Evolutionary conservation across 2,888 invertebrate species (phyloP), one percentile per base, ranked within the genome.

Genomic region (Apotomis turbidana): DNA sequence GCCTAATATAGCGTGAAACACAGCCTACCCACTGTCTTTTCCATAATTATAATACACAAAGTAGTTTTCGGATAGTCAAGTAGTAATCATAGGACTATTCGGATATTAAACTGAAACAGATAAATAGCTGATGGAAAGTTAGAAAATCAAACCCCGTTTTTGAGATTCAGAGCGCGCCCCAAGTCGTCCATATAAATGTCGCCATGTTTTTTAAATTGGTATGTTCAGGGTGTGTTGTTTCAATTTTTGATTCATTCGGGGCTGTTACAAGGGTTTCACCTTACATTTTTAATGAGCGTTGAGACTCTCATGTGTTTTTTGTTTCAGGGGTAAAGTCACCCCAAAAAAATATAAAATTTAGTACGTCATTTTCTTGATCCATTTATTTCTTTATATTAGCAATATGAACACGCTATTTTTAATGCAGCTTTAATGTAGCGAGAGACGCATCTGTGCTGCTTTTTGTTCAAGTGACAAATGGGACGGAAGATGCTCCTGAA

Each of bases 181-280:
- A 15, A 66, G n/a, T 55, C 67, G 61, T 62, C 67, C 67, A 44
- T 57, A 62, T 61, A 67, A 71, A 61, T 61, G 57, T 61, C 67
- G 67, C 71, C 55, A 71, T 71, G 71, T 71, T 71, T 67, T 57
- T 55, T 57, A 67, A 71, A 71, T 71, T 67, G 71, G 55, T 62
- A 54, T 61, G 27, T 67, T 57, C 61, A 66, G 71, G 57, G 67
- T 60, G 55, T 62, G 71, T 68, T 68, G 61, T 71, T 71, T 71
- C 51, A 71, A 68, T 71, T 71, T 68, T 71, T 71, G 61, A 71
- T 71, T 71, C 55, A 38, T 52, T 57, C 36, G 57, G 61, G 51
- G 41, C 49, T 71, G 46, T 12, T 3, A 57, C 54, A 49, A 49
- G 51, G 61, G 71, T 51, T 36, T 61, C 55, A 41, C n/a, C 54